Evolutionary conservation across 2,113 vertebrate genomes (phyloP).

Genomic region (Mus pahari): DNA sequence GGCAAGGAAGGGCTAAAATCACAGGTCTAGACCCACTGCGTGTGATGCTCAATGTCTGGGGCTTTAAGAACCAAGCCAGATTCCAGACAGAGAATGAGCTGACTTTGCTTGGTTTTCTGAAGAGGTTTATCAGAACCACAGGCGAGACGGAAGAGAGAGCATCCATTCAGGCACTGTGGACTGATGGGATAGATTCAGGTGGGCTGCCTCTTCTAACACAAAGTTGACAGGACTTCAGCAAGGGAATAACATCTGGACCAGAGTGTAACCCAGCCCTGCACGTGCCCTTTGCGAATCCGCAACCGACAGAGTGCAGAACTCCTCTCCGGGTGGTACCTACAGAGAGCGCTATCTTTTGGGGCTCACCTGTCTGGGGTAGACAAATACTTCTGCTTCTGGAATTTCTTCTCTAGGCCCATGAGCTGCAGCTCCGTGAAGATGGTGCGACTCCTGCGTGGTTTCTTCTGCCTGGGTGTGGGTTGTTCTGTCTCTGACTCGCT

Average conservation of each 20-base stretch:
- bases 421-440: conserved; percentile 99
- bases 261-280: accelerated
- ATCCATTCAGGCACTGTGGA: background rate
- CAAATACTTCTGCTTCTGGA: conserved; percentile 99
- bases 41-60: background rate
- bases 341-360: accelerated
- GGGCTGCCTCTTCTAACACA: background rate
- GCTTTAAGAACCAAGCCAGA: background rate
- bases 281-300: accelerated
- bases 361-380: conserved; percentile 98
- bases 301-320: accelerated
- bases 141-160: background rate
- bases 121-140: background rate
- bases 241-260: background rate
- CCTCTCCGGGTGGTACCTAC: background rate
- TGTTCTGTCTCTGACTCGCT: conserved; percentile 96
- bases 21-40: background rate
- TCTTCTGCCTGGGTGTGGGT: conserved; percentile 90
- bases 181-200: accelerated
- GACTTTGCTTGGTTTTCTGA: background rate
- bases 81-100: background rate
- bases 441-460: conserved; percentile 95
- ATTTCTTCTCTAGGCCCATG: conserved; percentile 99
- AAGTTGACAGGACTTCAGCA: background rate
- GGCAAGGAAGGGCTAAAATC: background rate